Base-by-base conservation (phyloP, 2,888 invertebrate genomes). In the Cantharis nigra region DNA sequence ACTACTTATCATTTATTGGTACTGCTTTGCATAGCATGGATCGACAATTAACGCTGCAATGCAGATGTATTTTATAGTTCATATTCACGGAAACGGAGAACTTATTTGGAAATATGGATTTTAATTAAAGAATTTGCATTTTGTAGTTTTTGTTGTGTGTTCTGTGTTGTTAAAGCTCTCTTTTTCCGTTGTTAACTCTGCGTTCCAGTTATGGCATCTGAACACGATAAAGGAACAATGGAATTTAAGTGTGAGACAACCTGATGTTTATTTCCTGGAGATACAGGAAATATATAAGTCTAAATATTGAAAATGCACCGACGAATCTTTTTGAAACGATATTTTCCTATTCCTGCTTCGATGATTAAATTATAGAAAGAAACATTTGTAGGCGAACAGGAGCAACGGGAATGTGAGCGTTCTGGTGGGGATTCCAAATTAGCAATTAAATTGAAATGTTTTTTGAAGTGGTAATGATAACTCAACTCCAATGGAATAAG, bases 401-500 rank as follows among this genome's bases (percentile, higher is more conserved):
- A 4, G 13, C 1, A 33, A 33, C 4, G 4, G 0, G 13, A 33
- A 33, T 2, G 33, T 33, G 33, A 33, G n/a, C 13, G 33, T 33
- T n/a, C 28, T 30, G 28, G 33, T 49, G 49, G 49, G 3, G n/a
- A n/a, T n/a, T n/a, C 49, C 49, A 49, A 49, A 49, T 49, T 49
- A 49, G n/a, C 49, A 49, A 49, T 49, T 49, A n/a, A 49, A 49
- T 49, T 49, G 49, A 49, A 49, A 49, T 49, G 49, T 49, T 49
- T 49, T 49, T 49, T 49, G 49, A 49, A 49, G 49, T 49, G 49
- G 49, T 49, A 49, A 49, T 49, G 49, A 49, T 49, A 49, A 49
- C 49, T 49, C n/a, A n/a, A 49, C 49, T 49, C n/a, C n/a, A n/a
- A 49, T 7, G 70, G 71, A 76, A 76, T 71, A 76, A 74, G 71